phyloP scores from a whole-genome alignment of 2,113 vertebrate species.

The Macroglossus sobrinus region DNA sequence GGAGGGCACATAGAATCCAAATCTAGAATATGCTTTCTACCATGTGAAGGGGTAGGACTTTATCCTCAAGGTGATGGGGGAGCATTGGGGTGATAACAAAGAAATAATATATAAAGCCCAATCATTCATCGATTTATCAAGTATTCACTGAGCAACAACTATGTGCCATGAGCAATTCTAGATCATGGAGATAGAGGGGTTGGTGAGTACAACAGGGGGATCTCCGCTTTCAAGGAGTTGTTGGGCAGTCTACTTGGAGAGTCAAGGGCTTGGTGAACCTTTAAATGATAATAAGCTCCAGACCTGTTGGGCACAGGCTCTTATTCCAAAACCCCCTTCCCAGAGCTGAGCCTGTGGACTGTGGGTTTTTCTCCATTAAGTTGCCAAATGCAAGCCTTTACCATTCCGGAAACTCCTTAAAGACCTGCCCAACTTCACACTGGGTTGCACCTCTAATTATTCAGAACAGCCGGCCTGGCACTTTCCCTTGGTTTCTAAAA shows the following conservation, averaged over 20 bases:
- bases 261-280: not conserved
- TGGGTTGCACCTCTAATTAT: not conserved
- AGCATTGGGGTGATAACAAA: not conserved
- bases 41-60: not conserved
- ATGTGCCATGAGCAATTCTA: not conserved
- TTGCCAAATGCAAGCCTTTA: not conserved
- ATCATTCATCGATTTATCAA: not conserved
- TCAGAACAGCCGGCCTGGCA: slow-evolving; percentile 3
- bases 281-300: not conserved
- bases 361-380: not conserved
- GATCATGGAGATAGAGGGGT: not conserved
- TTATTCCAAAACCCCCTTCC: not conserved
- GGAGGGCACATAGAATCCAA: not conserved
- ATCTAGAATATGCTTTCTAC: not conserved
- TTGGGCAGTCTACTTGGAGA: not conserved
- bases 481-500: not conserved
- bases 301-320: not conserved
- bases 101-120: not conserved
- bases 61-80: not conserved
- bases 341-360: not conserved
- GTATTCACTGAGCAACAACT: not conserved
- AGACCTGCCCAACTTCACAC: not conserved
- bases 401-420: slow-evolving; percentile 7
- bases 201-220: not conserved
- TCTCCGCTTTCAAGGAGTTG: not conserved